A percentile compares a stretch with the other conserved stretches of the same genome.
Conservation (phyloP, 2,888 invertebrate genomes). For the Bellardia pandia region DNA sequence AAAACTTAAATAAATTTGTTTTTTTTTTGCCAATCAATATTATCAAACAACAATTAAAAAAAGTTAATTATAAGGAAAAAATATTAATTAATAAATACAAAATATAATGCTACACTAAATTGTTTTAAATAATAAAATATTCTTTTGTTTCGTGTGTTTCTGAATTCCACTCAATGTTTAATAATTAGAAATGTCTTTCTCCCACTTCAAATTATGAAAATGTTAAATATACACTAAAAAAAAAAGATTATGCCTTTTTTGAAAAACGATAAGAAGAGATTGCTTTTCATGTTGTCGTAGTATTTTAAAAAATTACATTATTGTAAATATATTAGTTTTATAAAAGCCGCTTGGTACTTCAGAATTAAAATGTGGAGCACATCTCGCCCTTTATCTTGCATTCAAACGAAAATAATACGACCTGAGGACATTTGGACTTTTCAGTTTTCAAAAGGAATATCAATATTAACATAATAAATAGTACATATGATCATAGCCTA, state of each 20-base stretch:
- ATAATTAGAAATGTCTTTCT: background rate
- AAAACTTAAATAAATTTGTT: conserved; percentile 76
- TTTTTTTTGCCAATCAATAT: conserved; percentile 64
- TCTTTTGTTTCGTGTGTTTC: background rate
- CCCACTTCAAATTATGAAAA: background rate
- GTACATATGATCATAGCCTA: too few species aligned
- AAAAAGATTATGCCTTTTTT: background rate
- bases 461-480: too few species aligned
- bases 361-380: too few species aligned
- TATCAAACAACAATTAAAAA: conserved; percentile 53
- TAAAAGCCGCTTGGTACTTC: too few species aligned
- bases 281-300: background rate
- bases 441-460: too few species aligned
- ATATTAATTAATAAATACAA: conserved; percentile 51
- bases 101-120: conserved; percentile 13
- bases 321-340: too few species aligned
- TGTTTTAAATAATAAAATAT: conserved; percentile 12
- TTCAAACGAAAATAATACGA: too few species aligned
- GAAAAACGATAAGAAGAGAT: background rate
- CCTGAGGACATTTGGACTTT: too few species aligned
- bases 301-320: too few species aligned
- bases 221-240: background rate
- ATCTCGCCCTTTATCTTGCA: too few species aligned
- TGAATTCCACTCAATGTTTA: background rate
- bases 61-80: conserved; percentile 38